Conservation (phyloP, 2,797 vertebrate species). For the Crypturellus tataupa region DNA sequence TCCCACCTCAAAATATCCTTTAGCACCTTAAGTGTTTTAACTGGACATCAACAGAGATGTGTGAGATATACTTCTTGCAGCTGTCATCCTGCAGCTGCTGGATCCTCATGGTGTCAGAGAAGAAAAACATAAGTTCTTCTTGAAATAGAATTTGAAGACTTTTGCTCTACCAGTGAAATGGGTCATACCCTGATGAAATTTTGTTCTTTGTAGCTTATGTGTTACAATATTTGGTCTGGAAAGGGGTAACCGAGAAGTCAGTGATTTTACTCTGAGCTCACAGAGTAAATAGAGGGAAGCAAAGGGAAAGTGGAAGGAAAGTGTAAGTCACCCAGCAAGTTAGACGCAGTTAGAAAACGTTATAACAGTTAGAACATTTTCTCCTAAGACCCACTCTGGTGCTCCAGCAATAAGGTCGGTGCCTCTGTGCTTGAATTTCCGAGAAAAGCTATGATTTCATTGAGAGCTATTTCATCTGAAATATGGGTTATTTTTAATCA, state of each 20-base stretch:
- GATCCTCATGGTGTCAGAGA: background rate
- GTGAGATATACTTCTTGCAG: background rate
- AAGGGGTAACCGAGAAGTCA: background rate
- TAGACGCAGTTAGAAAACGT: background rate
- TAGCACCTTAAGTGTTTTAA: background rate
- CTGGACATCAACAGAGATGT: background rate
- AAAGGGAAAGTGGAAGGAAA: background rate
- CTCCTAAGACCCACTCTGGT: background rate
- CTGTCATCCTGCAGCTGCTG: background rate
- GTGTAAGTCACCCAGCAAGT: background rate
- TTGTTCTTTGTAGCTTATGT: background rate
- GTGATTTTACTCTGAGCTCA: background rate
- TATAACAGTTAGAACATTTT: background rate
- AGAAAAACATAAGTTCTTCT: background rate
- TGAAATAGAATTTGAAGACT: background rate
- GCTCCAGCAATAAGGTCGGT: background rate
- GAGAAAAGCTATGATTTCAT: background rate
- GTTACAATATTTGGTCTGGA: background rate
- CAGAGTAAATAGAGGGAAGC: background rate
- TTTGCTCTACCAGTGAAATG: background rate
- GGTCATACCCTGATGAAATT: background rate
- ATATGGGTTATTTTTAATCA: background rate
- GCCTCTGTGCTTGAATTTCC: background rate
- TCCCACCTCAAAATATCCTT: background rate
- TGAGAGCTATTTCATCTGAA: background rate